Evolutionary conservation across 2,888 invertebrate species (phyloP), one percentile per base, ranked within the genome.

Genomic region (Coecobrya sp.): DNA sequence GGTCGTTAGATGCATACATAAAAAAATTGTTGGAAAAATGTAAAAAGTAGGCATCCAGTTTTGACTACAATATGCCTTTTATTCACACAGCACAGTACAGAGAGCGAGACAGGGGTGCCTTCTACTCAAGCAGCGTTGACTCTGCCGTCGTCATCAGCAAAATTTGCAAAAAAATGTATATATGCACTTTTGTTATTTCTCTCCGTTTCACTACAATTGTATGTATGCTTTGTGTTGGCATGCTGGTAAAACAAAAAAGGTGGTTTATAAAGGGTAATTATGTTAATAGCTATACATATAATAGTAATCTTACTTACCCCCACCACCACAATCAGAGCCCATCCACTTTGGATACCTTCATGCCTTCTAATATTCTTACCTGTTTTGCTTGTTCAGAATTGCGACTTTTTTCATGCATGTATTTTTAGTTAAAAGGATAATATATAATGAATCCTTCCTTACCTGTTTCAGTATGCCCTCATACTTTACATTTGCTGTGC

Each of bases 201-300:
- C 59, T n/a, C 8, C 19, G 2, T 55, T 13, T 59, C 22, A 7
- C 59, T 59, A 13, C 49, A n/a, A n/a, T n/a, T n/a, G n/a, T n/a
- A n/a, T 1, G 1, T 49, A 16, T 49, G 68, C 30, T 55, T 11
- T 5, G n/a, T 16, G 16, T 16, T 59, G 59, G 8, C 8, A 8
- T n/a, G 16, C 11, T 8, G 8, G 65, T 36, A 68, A 68, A 73
- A 76, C 42, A 52, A 22, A 49, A 68, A 81, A 62, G 36, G 36
- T 19, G 79, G 79, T 82, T 62, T 91, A 59, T 59, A 68, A 30
- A 62, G 62, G 89, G 76, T 85, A 84, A 89, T 89, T 89, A 76
- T 79, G 68, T 52, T 87, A 11, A 62, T 68, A 19, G 25, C 0
- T 55, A 36, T 36, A 42, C n/a, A 36, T 8, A 52, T 27, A 52